Evolutionary conservation across 2,888 invertebrate species (phyloP), one percentile per base, ranked within the genome.

Genomic region (Pelosia muscerda): DNA sequence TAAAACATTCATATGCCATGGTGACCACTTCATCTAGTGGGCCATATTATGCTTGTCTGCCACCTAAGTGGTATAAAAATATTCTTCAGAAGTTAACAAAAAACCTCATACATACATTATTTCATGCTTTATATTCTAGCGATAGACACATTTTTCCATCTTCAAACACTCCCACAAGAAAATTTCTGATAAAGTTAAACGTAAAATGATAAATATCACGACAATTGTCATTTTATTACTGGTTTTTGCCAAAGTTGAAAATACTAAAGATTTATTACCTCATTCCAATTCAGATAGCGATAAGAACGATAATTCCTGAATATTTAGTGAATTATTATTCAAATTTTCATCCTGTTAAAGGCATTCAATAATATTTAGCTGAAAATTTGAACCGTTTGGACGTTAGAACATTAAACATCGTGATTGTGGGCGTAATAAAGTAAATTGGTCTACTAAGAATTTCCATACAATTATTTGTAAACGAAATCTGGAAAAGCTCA

Each of bases 251-350:
- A 56, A 63, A 60, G 53, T 68, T 31, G 63, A 70, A 70, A 71
- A 71, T 63, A 63, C 57, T 23, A 25, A 38, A 55, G 62, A 76
- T 76, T 76, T 68, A 75, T 68, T 60, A 6, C 62, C 66, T 73
- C 49, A 77, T 77, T 75, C 56, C 31, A 69, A 73, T 78, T 79
- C 75, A 68, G 31, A 68, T 69, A 71, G 38, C 53, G 57, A 26
- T 55, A 26, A 58, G 28, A 49, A 68, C 71, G 71, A 71, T 72
- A 65, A 57, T 69, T 53, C 22, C 53, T 62, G 31, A 53, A 53
- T 60, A 63, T 68, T 76, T 69, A 60, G 56, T 15, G 62, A 66
- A 34, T 56, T 31, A 19, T 26, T 71, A 63, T 65, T 68, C 65
- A 63, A 55, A 25, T 64, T 64, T 42, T 42, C 38, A 25, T 28